Evolutionary conservation across 92 coral and sea anemone species (phyloP).

Genomic region (Porites lobata): DNA sequence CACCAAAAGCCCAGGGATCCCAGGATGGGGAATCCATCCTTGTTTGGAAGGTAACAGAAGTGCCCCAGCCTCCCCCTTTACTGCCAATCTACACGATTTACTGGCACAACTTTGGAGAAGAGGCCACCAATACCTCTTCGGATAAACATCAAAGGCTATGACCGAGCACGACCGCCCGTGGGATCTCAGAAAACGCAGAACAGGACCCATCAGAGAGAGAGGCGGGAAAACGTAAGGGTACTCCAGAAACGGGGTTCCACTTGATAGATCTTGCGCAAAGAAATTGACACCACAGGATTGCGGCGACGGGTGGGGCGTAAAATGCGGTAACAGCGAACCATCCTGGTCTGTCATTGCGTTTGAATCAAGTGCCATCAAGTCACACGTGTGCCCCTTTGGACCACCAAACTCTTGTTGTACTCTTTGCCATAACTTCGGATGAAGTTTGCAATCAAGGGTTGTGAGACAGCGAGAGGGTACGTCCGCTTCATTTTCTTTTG

Average conservation of each 20-base stretch:
- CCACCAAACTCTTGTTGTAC: conserved; percentile 55
- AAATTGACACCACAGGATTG: conserved; percentile 61
- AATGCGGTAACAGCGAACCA: conserved; percentile 51
- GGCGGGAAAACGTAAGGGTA: conserved; percentile 59
- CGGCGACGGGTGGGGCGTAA: conserved; percentile 70
- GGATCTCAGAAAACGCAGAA: too few relatives aligned
- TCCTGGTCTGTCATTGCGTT: conserved; percentile 52
- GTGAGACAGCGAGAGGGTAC: conserved; percentile 63
- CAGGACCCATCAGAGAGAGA: neutral
- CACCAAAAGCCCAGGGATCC: conserved; percentile 62
- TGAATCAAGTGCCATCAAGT: neutral
- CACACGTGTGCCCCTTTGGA: conserved; percentile 1
- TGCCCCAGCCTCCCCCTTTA: conserved; percentile 27
- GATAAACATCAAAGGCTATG: conserved; percentile 58
- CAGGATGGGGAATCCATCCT: conserved; percentile 39
- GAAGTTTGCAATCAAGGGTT: conserved; percentile 27
- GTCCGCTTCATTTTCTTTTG: conserved; percentile 54
- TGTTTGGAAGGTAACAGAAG: conserved; percentile 1
- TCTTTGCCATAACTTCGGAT: conserved; percentile 27
- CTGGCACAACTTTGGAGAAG: neutral
- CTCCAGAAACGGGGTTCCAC: conserved; percentile 5
- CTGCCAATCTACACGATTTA: conserved; percentile 25
- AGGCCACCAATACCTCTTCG: conserved; percentile 9
- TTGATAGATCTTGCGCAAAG: conserved; percentile 53
- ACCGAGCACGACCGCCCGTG: conserved; percentile 45